Conservation (phyloP, 2,113 vertebrate species). For the Camelus dromedarius region DNA sequence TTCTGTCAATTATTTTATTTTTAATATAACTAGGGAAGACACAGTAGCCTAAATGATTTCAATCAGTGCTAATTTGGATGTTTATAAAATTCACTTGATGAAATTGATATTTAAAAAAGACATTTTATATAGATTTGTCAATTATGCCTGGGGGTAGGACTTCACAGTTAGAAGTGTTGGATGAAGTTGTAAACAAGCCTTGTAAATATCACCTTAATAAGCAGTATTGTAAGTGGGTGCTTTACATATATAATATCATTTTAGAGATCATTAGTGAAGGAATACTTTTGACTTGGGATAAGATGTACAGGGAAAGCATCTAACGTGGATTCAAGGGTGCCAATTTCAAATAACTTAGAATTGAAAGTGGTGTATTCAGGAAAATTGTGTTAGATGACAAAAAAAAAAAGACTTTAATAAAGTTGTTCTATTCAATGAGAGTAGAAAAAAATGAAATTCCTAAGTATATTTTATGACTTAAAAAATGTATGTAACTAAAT, state of each 20-base stretch:
- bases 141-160: background rate
- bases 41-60: constrained; percentile 9
- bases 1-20: constrained; percentile 45
- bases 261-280: constrained; percentile 25
- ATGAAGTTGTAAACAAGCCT: constrained; percentile 48
- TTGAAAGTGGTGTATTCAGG: background rate
- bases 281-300: constrained; percentile 31
- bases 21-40: constrained; percentile 26
- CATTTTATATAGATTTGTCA: constrained; percentile 38
- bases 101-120: background rate
- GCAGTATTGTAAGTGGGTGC: background rate
- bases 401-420: background rate
- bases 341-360: background rate
- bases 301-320: background rate
- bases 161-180: background rate
- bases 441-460: constrained; percentile 1
- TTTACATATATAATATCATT: background rate
- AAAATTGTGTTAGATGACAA: constrained; percentile 4
- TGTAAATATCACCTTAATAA: constrained; percentile 51
- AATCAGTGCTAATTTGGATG: constrained; percentile 37
- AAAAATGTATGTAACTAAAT: background rate
- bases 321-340: constrained; percentile 30
- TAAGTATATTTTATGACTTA: constrained; percentile 28
- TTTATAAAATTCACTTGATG: constrained; percentile 61
- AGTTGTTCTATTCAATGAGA: background rate